Conservation (phyloP, 2,888 invertebrate genomes). For the Tipula helvola region DNA sequence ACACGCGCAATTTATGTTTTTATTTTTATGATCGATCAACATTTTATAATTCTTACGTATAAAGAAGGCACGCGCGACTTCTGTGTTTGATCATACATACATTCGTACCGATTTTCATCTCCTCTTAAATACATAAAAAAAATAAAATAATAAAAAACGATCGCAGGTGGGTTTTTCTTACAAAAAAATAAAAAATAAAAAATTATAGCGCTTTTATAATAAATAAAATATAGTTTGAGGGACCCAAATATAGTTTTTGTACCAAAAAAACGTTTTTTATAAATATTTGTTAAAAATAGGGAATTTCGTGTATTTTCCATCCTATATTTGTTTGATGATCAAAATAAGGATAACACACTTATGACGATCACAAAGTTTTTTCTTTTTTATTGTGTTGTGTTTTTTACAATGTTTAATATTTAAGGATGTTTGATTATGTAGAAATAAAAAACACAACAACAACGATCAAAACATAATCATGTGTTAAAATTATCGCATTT, state of each 20-base stretch:
- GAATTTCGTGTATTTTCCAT: background rate
- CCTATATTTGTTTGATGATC: background rate
- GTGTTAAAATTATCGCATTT: background rate
- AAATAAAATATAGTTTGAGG: background rate
- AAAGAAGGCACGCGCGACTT: background rate
- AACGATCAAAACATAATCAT: background rate
- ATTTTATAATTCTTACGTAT: background rate
- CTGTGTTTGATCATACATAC: background rate
- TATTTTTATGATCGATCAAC: background rate
- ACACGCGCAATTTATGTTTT: background rate
- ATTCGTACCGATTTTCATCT: background rate
- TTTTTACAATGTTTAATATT: background rate
- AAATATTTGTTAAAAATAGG: background rate
- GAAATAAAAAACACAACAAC: background rate
- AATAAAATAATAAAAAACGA: background rate
- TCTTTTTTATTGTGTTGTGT: background rate
- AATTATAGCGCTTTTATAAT: background rate
- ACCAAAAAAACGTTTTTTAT: background rate
- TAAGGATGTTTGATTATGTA: background rate
- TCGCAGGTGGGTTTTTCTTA: background rate
- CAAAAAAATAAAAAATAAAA: background rate
- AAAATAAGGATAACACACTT: slow-evolving; percentile 4
- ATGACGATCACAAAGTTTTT: background rate
- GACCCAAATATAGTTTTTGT: background rate
- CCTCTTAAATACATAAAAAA: background rate